Base-by-base conservation (phyloP, 2,888 invertebrate genomes). In the Periphyllus acericola region DNA sequence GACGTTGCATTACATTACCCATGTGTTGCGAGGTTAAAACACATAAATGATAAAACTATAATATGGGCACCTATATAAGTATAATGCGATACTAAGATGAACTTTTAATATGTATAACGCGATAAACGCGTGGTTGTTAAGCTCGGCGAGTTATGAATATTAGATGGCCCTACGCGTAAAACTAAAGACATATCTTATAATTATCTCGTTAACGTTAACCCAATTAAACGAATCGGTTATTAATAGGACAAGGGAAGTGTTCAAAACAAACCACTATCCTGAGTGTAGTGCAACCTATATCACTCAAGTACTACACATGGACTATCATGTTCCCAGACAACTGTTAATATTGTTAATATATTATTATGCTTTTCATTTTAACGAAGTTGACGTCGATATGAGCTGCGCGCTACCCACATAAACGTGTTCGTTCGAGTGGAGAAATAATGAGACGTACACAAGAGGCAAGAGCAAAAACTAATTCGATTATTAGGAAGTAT, bases 171-270 rank as follows among this genome's bases (percentile, higher is more conserved):
- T 78, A 78, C 29, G 29, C 29, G 29, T 29, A 46, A 46, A 71
- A 81, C 29, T 60, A 46, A 40, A 71, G 68, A 81, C 68, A 40
- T 46, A 14, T 81, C 40, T 71, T 46, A 14, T 46, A 32, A 46
- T 81, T 81, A 81, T 81, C 81, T 71, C 68, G 29, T 81, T 68
- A 46, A 71, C 32, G 36, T 25, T 60, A 81, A 81, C 46, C 14
- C n/a, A 29, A 46, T 81, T 19, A 71, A 71, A 81, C 81, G 40
- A 46, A 40, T 32, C 68, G 71, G 81, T 46, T 46, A 68, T 68
- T 81, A 8, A 25, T 66, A 36, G 36, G 11, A 46, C 46, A 46
- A 1, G 46, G 11, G 36, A 34, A 80, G 9, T 60, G 21, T 60
- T 25, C 60, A 60, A 60, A 60, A 60, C 60, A 60, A 60, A 60